Base-by-base conservation (phyloP, 2,797 vertebrate species). In the Phyllotis vaccarum region DNA sequence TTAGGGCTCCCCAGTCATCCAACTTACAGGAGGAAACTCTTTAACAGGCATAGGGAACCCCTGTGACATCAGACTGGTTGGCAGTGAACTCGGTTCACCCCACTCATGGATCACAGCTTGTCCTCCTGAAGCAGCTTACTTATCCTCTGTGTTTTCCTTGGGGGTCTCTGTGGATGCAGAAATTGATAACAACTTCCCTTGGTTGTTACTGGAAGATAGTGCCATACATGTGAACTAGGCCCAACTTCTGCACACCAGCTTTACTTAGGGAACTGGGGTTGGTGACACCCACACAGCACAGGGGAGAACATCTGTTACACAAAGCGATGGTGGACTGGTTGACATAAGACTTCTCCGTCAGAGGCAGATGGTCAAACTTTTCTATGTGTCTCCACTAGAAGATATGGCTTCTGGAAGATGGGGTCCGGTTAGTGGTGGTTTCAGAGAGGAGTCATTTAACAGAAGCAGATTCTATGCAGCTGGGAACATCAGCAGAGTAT, bases 11-110 rank as follows among this genome's bases (percentile, higher is more conserved):
- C 10, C 24, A 29, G 9, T 66, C 5, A 49, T 56, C 37, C 31
- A 27, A 1, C 24, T 21, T 58, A n/a, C 34, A 52, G n/a, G 14
- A n/a, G 3, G 27, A 29, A 31, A 34, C 4, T 16, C 0, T 5
- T 54, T 17, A 76, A 17, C 27, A 85, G 60, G 19, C n/a, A 43
- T 16, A 68, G 29, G 46, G 22, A 3, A 2, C 12, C 40, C n/a
- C 60, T 54, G 46, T 29, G 10, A 17, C n/a, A 22, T 22, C 49
- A 37, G 10, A 22, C 4, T 56, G 13, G 4, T 14, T 14, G 17
- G 10, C 62, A 66, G 81, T 56, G 4, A 75, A 34, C 58, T 27
- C 40, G 9, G 8, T 17, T 75, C 27, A 29, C 10, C 46, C 46
- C 58, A 17, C 4, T 60, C 22, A 22, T 54, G 4, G 40, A 24